phyloP scores from a whole-genome alignment of 2,113 vertebrate genomes.

The Thamnaconus septentrionalis region DNA sequence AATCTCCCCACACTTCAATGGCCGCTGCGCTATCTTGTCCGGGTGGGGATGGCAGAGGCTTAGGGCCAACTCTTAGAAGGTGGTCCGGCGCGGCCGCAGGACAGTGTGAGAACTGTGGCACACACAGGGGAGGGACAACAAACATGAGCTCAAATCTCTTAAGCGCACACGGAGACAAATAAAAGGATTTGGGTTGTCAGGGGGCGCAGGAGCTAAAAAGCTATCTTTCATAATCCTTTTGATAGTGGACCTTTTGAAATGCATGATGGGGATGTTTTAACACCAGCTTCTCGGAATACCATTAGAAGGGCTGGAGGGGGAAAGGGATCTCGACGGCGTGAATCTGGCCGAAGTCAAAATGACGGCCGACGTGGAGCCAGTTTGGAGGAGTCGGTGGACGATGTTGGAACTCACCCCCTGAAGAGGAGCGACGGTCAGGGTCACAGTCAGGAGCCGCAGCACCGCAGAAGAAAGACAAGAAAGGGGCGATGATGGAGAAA shows the following conservation, averaged over 20 bases:
- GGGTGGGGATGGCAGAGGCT: conserved; percentile 73
- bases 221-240: conserved; percentile 84
- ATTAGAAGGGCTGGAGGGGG: too few relatives aligned
- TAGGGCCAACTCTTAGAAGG: conserved; percentile 79
- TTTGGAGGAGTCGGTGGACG: too few relatives aligned
- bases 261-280: conserved; percentile 72
- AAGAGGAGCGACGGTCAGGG: too few relatives aligned
- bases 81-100: conserved; percentile 73
- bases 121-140: conserved; percentile 78
- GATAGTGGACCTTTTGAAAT: conserved; percentile 81
- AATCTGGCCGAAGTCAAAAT: too few relatives aligned
- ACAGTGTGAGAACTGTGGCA: conserved; percentile 78
- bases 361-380: too few relatives aligned
- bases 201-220: conserved; percentile 77
- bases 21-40: conserved; percentile 78
- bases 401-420: too few relatives aligned
- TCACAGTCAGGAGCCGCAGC: too few relatives aligned
- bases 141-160: conserved; percentile 82
- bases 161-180: conserved; percentile 79
- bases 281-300: conserved; percentile 46
- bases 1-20: conserved; percentile 80
- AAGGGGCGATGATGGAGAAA: neutral
- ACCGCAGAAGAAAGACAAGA: neutral
- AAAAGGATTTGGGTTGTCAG: conserved; percentile 78
- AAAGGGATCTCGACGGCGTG: too few relatives aligned